phyloP scores from a whole-genome alignment of 2,888 invertebrate species.

The Ethmia dodecea region DNA sequence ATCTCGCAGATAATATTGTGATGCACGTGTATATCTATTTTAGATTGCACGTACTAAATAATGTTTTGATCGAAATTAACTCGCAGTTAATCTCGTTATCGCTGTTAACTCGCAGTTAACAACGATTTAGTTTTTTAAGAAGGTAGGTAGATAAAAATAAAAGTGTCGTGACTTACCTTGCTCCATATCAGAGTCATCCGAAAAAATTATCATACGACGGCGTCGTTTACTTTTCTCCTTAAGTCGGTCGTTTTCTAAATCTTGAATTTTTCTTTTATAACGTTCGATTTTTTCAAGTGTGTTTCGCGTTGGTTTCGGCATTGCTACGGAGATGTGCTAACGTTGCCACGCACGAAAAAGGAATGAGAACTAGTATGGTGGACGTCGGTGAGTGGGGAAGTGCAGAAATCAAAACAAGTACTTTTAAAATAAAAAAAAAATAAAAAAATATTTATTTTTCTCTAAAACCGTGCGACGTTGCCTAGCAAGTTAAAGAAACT shows the following conservation, averaged over 20 bases:
- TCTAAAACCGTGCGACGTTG: too few species aligned
- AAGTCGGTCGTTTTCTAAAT: conserved; percentile 1
- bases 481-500: not conserved
- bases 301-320: conserved; percentile 6
- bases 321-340: conserved; percentile 6
- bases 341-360: conserved; percentile 14
- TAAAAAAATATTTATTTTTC: too few species aligned
- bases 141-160: not conserved
- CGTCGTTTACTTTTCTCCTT: not conserved
- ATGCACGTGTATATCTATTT: not conserved
- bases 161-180: not conserved
- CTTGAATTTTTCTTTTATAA: not conserved
- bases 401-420: too few species aligned
- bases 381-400: too few species aligned
- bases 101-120: conserved; percentile 12
- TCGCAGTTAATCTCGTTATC: conserved; percentile 11
- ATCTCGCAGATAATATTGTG: not conserved
- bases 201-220: not conserved
- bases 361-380: too few species aligned
- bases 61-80: conserved; percentile 2
- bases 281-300: conserved; percentile 1
- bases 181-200: not conserved
- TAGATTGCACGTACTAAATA: not conserved
- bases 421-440: too few species aligned
- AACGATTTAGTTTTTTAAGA: not conserved